Conservation (phyloP, 1,140 invertebrate genomes). For the Drosophila sturtevanti region DNA sequence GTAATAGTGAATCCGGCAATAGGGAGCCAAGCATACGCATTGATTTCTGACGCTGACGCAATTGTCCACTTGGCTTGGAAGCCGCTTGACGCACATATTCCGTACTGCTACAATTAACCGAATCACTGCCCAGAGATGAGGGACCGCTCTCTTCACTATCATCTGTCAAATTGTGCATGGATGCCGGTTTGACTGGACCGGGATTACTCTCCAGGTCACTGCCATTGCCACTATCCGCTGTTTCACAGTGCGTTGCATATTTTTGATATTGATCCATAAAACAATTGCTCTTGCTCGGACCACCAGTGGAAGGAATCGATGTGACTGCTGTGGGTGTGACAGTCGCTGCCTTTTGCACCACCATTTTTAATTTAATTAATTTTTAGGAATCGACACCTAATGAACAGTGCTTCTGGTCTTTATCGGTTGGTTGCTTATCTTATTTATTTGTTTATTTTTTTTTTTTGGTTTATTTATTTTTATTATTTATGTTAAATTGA, state of each 20-base stretch:
- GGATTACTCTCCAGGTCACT: slow-evolving; percentile 88
- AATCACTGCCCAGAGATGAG: slow-evolving; percentile 77
- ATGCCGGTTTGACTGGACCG: slow-evolving; percentile 82
- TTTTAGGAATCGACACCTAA: slow-evolving; percentile 5
- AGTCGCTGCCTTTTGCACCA: slow-evolving; percentile 55
- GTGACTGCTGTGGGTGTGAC: slow-evolving; percentile 29
- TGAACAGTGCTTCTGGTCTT: neutral
- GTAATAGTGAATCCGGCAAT: slow-evolving; percentile 74
- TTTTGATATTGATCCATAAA: slow-evolving; percentile 71
- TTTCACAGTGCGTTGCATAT: slow-evolving; percentile 86
- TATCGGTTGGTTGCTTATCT: slow-evolving; percentile 22
- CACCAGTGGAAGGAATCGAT: too few relatives aligned
- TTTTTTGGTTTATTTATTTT: slow-evolving; percentile 4
- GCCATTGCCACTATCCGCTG: slow-evolving; percentile 91
- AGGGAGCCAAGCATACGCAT: slow-evolving; percentile 52
- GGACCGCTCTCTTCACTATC: slow-evolving; percentile 80
- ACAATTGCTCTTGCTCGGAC: slow-evolving; percentile 86
- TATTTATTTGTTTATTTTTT: slow-evolving; percentile 9
- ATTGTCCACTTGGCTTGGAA: slow-evolving; percentile 59
- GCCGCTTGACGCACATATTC: slow-evolving; percentile 69
- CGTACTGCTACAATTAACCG: slow-evolving; percentile 66
- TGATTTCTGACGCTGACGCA: slow-evolving; percentile 60
- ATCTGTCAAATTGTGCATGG: slow-evolving; percentile 84
- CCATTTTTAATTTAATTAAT: slow-evolving; percentile 51
- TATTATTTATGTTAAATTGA: slow-evolving; percentile 38